Percentiles rank a stretch among this genome's conserved stretches.
Conservation (phyloP, 2,113 vertebrate genomes). For the Garra rufa region DNA sequence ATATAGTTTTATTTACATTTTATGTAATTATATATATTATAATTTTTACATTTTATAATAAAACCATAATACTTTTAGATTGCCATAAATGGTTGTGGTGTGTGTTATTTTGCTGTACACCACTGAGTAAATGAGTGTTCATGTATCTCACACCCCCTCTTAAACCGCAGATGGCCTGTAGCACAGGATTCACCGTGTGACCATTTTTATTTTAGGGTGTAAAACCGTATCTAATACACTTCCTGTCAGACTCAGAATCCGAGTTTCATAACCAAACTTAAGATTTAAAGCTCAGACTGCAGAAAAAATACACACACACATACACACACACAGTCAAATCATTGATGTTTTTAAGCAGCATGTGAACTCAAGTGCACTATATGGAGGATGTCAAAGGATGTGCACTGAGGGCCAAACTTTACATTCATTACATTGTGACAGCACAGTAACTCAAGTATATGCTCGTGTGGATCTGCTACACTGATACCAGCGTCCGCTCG, state of each 20-base stretch:
- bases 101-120: background rate
- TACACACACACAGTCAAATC: background rate
- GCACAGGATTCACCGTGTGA: background rate
- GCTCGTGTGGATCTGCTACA: background rate
- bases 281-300: background rate
- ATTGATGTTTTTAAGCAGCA: background rate
- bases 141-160: slow-evolving; percentile 1
- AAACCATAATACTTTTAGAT: background rate
- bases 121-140: background rate
- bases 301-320: background rate
- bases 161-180: background rate
- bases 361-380: background rate
- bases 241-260: background rate
- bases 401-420: background rate
- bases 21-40: too few species aligned
- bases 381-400: background rate
- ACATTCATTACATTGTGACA: background rate
- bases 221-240: background rate
- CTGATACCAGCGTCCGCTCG: background rate
- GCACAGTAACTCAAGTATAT: background rate
- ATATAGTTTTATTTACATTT: too few species aligned
- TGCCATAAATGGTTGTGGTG: background rate
- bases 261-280: background rate
- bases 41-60: too few species aligned
- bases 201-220: background rate